Conservation (phyloP, 2,113 vertebrate species). For the Anhinga anhinga region DNA sequence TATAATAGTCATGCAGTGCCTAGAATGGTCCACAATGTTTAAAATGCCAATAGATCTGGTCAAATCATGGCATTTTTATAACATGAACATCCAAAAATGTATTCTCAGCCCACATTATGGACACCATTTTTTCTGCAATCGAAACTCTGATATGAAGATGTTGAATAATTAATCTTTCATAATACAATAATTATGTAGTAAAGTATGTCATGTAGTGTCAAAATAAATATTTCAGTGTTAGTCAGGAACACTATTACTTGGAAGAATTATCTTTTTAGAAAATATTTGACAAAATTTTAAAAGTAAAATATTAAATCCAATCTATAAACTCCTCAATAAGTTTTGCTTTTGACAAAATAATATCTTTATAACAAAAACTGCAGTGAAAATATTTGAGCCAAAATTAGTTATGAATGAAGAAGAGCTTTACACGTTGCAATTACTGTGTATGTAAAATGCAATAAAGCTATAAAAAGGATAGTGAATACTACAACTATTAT, state of each 20-base stretch:
- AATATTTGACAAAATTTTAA: neutral
- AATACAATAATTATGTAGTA: neutral
- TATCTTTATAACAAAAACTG: neutral
- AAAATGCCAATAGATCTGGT: neutral
- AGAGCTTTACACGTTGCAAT: neutral
- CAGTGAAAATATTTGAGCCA: neutral
- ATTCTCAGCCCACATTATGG: neutral
- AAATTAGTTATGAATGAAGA: neutral
- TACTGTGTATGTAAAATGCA: neutral
- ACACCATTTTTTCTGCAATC: neutral
- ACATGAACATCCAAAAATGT: neutral
- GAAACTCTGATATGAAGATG: neutral
- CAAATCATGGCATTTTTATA: neutral
- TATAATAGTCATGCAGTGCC: neutral
- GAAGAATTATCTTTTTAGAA: neutral
- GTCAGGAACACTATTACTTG: neutral
- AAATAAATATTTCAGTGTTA: neutral
- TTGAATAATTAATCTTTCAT: neutral
- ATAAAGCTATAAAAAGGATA: neutral
- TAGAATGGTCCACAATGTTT: neutral
- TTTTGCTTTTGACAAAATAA: neutral
- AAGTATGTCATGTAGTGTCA: neutral
- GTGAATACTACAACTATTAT: neutral
- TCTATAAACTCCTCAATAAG: neutral
- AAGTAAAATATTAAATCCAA: neutral